Evolutionary conservation across 2,797 vertebrate genomes (phyloP), one percentile per base, ranked within the genome.

Genomic region (Galaxias olidus): DNA sequence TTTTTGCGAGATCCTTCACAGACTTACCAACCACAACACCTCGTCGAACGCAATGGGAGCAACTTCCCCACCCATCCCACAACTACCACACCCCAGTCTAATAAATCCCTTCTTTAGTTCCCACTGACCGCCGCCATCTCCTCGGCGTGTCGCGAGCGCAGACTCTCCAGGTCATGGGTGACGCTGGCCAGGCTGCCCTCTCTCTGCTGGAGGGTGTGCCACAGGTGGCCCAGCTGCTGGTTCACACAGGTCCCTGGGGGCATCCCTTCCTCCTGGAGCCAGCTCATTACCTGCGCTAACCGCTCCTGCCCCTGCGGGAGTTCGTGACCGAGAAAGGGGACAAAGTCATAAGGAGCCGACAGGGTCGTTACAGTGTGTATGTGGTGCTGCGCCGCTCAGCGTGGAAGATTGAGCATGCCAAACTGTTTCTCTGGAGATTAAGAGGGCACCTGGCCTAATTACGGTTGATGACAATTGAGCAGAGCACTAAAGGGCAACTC

Each of bases 91-190:
- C 10, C 17, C 10, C 45, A 60, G 45, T 14, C 19, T 4, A 30
- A 19, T 11, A 40, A 9, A 45, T 10, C n/a, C 10, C 1, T 12
- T 4, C 1, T 9, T 9, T 1, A 46, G 10, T 1, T 8, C 15
- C 49, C 9, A 61, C 74, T 69, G n/a, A 87, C 89, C 64, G 85
- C 87, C 7, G 68, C 55, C 71, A 86, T 86, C 66, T 90, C 89
- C n/a, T 78, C 74, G 0, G 57, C 10, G 20, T 89, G 84, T 12
- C 86, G 75, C 4, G 75, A 82, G 42, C 74, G 85, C 40, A 84
- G 84, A 5, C 41, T 65, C 20, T 87, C 82, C 55, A 87, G 72
- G 7, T 88, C 77, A 46, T 68, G 68, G 0, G 72, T 84, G 66
- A 83, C 75, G 9, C 50, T 67, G 67, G 63, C 71, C 45, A 89